A percentile compares a stretch with the other conserved stretches of the same genome.
These are phyloP conservation scores for Bubo bubo DNA, from an alignment of 2,113 vertebrate genomes.

Conservation along the genomic window DNA sequence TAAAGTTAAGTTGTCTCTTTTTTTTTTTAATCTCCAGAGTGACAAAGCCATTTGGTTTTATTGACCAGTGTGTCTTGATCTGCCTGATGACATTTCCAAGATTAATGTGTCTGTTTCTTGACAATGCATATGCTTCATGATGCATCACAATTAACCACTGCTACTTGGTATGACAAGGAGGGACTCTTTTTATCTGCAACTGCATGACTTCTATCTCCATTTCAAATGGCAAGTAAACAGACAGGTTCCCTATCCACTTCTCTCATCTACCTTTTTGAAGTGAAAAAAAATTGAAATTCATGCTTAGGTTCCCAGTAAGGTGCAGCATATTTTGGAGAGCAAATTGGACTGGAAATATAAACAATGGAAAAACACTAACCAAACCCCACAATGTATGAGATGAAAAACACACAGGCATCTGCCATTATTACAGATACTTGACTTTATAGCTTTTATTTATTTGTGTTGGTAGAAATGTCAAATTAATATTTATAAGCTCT, in stretches of 20 bases:
- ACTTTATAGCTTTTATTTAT: constrained; percentile 21
- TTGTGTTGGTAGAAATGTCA: background rate
- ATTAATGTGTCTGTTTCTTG: constrained; percentile 59
- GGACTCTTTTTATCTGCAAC: constrained; percentile 18
- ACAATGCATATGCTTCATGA: background rate
- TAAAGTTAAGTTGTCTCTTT: background rate
- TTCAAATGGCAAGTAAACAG: constrained; percentile 42
- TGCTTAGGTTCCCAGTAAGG: background rate
- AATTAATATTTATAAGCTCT: constrained; percentile 41
- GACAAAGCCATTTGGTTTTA: constrained; percentile 56
- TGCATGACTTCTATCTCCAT: constrained; percentile 32
- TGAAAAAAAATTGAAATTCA: background rate
- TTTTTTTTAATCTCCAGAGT: background rate
- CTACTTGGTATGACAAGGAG: constrained; percentile 29
- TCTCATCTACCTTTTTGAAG: constrained; percentile 10
- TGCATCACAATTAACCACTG: constrained; percentile 53
- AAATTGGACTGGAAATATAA: background rate
- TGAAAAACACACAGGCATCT: background rate
- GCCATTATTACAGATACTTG: background rate
- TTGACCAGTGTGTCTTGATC: constrained; percentile 51
- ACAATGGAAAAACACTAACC: background rate
- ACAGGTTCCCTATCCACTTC: background rate
- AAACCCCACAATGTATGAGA: background rate
- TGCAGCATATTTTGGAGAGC: background rate
- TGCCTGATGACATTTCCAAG: constrained; percentile 45